Evolutionary conservation across 2,888 invertebrate genomes (phyloP).

Genomic region (Leucophenga maculata): DNA sequence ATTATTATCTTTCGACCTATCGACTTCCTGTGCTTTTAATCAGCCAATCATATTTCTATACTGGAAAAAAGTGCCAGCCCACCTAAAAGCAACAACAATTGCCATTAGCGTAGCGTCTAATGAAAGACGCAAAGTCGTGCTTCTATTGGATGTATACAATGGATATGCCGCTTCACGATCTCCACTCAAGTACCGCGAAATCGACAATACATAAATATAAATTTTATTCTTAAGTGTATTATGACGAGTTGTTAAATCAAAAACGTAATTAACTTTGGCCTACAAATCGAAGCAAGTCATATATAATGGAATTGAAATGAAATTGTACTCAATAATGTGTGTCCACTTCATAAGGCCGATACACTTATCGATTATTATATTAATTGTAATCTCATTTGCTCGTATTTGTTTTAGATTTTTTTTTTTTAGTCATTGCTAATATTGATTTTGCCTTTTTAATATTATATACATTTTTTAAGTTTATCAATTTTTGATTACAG

Average conservation of each 20-base stretch:
- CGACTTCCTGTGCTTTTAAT: too few species aligned
- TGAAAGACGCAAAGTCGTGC: too few species aligned
- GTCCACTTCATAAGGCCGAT: constrained; percentile 15
- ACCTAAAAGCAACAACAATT: too few species aligned
- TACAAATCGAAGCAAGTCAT: constrained; percentile 36
- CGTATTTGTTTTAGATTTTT: constrained; percentile 42
- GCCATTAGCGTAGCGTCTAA: too few species aligned
- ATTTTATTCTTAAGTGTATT: too few species aligned
- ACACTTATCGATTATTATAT: constrained; percentile 63
- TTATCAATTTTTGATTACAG: constrained; percentile 64
- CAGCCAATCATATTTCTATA: too few species aligned
- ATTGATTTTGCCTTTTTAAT: background rate
- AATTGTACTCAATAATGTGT: constrained; percentile 14
- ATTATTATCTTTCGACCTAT: too few species aligned
- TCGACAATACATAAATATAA: too few species aligned
- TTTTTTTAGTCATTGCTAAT: constrained; percentile 5
- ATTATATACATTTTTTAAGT: constrained; percentile 34
- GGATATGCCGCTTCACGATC: too few species aligned
- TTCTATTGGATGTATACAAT: too few species aligned
- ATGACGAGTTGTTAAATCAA: constrained; percentile 47
- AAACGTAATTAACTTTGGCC: constrained; percentile 58
- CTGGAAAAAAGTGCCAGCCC: too few species aligned
- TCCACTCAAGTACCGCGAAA: too few species aligned
- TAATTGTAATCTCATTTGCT: constrained; percentile 63
- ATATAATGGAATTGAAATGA: constrained; percentile 15